Percentiles rank a stretch among this genome's conserved stretches.
Evolutionary conservation across 2,797 vertebrate species (phyloP).

Genomic region (Gambusia yucatana): DNA sequence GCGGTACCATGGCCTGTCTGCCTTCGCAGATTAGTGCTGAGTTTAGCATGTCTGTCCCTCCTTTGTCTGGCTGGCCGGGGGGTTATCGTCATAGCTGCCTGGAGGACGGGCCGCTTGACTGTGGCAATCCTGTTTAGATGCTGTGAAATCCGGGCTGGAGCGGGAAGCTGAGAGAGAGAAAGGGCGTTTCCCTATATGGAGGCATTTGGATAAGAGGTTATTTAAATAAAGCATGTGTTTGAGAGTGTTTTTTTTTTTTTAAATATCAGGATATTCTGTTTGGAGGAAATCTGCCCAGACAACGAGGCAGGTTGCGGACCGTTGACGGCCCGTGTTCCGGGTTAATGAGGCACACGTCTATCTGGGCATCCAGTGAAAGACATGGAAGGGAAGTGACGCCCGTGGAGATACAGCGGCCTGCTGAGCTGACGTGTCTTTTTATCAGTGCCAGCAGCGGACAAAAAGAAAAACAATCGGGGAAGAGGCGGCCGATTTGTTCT

Average conservation of each 20-base stretch:
- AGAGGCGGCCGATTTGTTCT: slow-evolving; percentile 77
- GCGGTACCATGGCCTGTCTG: slow-evolving; percentile 48
- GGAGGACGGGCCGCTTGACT: slow-evolving; percentile 67
- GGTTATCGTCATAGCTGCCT: slow-evolving; percentile 75
- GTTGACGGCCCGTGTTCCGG: slow-evolving; percentile 59
- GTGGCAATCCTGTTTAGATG: slow-evolving; percentile 78
- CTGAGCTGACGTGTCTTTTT: slow-evolving; percentile 71
- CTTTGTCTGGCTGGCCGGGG: slow-evolving; percentile 78
- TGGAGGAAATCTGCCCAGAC: slow-evolving; percentile 3
- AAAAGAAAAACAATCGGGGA: slow-evolving; percentile 46
- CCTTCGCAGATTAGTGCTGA: slow-evolving; percentile 79
- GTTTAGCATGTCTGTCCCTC: slow-evolving; percentile 73
- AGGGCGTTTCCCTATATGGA: slow-evolving; percentile 3
- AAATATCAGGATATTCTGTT: not conserved
- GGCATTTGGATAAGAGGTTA: not conserved
- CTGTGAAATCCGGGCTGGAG: slow-evolving; percentile 65
- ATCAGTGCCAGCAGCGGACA: slow-evolving; percentile 63
- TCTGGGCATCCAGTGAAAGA: slow-evolving; percentile 70
- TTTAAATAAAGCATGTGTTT: not conserved
- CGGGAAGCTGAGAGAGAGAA: slow-evolving; percentile 14
- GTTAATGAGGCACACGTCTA: slow-evolving; percentile 70
- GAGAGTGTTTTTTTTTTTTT: not conserved
- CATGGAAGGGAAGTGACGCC: slow-evolving; percentile 78
- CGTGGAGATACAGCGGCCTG: slow-evolving; percentile 74
- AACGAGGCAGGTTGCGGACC: slow-evolving; percentile 33